Evolutionary conservation across 1,140 invertebrate genomes (phyloP).

Genomic region (Drosophila teissieri): DNA sequence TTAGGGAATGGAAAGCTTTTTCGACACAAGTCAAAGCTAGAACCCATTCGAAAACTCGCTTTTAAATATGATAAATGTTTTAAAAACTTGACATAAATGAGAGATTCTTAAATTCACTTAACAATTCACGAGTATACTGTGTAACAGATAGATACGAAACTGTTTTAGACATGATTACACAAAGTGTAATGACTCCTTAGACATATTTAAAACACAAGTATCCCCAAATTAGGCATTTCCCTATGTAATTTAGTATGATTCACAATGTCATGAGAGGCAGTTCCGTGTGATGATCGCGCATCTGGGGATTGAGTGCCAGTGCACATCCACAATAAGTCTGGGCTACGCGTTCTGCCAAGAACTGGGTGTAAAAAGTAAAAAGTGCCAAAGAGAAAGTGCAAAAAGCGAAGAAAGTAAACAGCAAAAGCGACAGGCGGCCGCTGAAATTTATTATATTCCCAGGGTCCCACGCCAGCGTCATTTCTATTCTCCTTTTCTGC

Average conservation of each 20-base stretch:
- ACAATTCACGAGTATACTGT: not conserved
- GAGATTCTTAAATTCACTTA: no score
- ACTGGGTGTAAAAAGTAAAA: slow-evolving; percentile 32
- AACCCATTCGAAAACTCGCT: not conserved
- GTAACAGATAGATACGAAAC: not conserved
- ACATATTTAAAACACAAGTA: not conserved
- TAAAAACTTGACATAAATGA: no score
- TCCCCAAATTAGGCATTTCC: not conserved
- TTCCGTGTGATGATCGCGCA: slow-evolving; percentile 1
- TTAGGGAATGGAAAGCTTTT: not conserved
- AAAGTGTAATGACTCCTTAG: no score
- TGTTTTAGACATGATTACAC: no score
- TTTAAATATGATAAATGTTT: not conserved
- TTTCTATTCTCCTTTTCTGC: slow-evolving; percentile 16
- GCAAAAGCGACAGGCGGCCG: slow-evolving; percentile 70
- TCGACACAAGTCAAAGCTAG: no score
- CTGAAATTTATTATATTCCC: slow-evolving; percentile 78
- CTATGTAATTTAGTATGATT: not conserved
- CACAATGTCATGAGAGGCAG: not conserved
- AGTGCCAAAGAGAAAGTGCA: slow-evolving; percentile 15
- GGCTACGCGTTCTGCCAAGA: slow-evolving; percentile 14
- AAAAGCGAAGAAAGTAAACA: slow-evolving; percentile 68
- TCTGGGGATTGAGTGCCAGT: slow-evolving; percentile 2
- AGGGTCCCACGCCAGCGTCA: slow-evolving; percentile 52
- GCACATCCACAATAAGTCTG: slow-evolving; percentile 23